Base-by-base conservation (phyloP, 2,888 invertebrate genomes). In the Campaea margaritaria region DNA sequence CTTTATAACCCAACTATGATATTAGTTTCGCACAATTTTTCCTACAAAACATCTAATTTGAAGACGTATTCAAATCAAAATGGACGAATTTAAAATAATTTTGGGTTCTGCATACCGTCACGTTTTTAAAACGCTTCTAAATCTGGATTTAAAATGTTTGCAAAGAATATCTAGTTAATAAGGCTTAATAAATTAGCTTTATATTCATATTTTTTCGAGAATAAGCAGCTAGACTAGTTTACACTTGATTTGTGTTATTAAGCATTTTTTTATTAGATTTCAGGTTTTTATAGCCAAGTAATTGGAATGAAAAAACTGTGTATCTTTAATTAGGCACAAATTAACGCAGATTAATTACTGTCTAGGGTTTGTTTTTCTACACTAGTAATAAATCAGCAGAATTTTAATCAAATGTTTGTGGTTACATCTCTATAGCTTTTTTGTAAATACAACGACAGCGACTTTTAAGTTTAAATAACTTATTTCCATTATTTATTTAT, bases 361-460 rank as follows among this genome's bases (percentile, higher is more conserved):
- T n/a, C 12, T 3, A 13, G 13, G 39, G 13, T 5, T 14, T 42
- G 14, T 7, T 27, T 44, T 27, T 27, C 12, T 27, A 21, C 1
- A 27, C 21, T 28, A 21, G 12, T 4, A 27, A 27, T n/a, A 9
- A 27, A n/a, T 39, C 8, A 14, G 13, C 14, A 45, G 13, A 47
- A 36, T 47, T 36, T 8, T n/a, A 16, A 11, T 44, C 8, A 7
- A 39, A 15, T 14, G 21, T 46, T 51, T 61, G 47, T 58, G 46
- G 59, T 65, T 68, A 65, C 66, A 67, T 69, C 61, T 42, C 58
- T 58, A 13, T 63, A 59, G 65, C 67, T 72, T 72, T 72, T 73
- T 72, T 64, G 69, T 58, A 70, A 55, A 71, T 72, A 69, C 8
- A 74, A 73, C n/a, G 44, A 59, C 52, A 41, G 55, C 46, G 42